Conservation (phyloP, 2,797 vertebrate genomes). For the Acrossocheilus wenchowensis region DNA sequence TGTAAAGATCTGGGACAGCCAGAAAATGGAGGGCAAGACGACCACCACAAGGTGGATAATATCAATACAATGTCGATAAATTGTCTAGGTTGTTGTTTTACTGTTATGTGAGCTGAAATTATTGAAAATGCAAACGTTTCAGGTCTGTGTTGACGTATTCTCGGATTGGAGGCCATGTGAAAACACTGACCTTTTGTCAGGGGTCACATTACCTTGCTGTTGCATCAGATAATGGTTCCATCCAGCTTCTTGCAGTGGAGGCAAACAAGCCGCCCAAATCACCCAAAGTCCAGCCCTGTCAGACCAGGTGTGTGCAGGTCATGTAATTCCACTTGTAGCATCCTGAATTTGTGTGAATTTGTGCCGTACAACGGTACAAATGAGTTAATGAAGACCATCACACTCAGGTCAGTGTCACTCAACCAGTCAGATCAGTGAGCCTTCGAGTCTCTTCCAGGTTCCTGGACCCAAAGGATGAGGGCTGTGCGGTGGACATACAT, state of each 20-base stretch:
- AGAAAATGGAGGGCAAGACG: constrained; percentile 99
- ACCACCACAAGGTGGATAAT: constrained; percentile 89
- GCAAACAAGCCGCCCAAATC: constrained; percentile 94
- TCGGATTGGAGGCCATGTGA: constrained; percentile 90
- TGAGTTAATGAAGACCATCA: not conserved
- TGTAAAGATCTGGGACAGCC: constrained; percentile 98
- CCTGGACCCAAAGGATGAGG: constrained; percentile 90
- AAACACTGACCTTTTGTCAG: constrained; percentile 94
- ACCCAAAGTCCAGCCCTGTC: constrained; percentile 93
- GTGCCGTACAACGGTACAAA: not conserved
- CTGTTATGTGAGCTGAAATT: not conserved
- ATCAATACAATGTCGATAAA: not conserved
- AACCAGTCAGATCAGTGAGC: constrained; percentile 13
- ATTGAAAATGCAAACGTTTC: constrained; percentile 25
- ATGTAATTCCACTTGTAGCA: not conserved
- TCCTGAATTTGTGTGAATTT: not conserved
- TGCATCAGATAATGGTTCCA: constrained; percentile 91
- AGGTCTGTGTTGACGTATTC: constrained; percentile 95
- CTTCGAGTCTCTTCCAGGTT: constrained; percentile 71
- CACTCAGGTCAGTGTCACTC: no score
- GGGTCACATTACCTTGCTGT: constrained; percentile 94
- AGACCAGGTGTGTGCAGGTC: constrained; percentile 84
- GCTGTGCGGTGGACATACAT: constrained; percentile 95
- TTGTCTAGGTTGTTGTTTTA: not conserved
- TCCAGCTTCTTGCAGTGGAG: constrained; percentile 94